Conservation (phyloP, 2,113 vertebrate species). For the Aldabrachelys gigantea region DNA sequence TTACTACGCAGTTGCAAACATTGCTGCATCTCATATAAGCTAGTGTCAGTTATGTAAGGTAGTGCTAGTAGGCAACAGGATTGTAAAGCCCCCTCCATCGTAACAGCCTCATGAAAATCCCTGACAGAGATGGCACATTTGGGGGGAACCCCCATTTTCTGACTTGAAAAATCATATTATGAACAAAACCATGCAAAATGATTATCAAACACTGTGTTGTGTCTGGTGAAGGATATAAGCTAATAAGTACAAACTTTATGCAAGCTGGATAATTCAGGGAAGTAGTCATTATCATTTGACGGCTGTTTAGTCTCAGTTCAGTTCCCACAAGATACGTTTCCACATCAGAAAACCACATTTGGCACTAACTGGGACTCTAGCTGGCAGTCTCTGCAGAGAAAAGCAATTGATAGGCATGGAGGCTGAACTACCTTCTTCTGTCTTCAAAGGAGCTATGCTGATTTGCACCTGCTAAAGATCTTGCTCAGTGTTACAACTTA, state of each 20-base stretch:
- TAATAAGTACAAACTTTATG: not conserved
- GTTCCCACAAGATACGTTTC: not conserved
- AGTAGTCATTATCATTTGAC: accelerated
- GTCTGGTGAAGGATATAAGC: not conserved
- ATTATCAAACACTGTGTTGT: not conserved
- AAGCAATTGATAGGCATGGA: not conserved
- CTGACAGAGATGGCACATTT: not conserved
- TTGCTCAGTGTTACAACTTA: not conserved
- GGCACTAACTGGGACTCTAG: not conserved
- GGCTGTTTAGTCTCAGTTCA: not conserved
- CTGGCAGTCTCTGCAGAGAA: not conserved
- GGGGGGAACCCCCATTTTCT: not conserved
- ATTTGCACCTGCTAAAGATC: not conserved
- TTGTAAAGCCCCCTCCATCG: not conserved
- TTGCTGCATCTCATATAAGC: accelerated
- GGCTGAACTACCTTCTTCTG: not conserved
- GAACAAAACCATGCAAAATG: not conserved
- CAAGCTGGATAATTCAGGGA: not conserved
- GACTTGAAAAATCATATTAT: not conserved
- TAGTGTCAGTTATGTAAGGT: not conserved
- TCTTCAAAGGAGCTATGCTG: not conserved
- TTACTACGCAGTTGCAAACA: not conserved
- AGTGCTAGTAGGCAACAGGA: not conserved
- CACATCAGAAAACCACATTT: not conserved
- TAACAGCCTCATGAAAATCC: not conserved